Evolutionary conservation across 2,888 invertebrate species (phyloP).

Genomic region (Pachydiplax longipennis): DNA sequence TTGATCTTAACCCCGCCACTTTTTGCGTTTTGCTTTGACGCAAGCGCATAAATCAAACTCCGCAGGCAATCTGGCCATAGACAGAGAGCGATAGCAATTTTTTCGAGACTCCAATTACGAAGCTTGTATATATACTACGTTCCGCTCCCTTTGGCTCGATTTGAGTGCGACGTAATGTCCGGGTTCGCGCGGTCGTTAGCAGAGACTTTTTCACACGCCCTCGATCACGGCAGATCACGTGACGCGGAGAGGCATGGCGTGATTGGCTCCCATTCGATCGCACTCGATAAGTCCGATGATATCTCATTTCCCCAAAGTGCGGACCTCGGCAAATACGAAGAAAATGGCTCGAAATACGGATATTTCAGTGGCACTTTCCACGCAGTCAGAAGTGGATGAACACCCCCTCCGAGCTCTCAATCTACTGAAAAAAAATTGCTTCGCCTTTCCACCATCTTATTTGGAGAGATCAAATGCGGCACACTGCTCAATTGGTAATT

Average conservation of each 20-base stretch:
- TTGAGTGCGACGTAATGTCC: neutral
- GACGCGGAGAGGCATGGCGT: slow-evolving; percentile 17
- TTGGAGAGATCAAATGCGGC: neutral
- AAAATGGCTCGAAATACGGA: neutral
- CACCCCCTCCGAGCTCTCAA: neutral
- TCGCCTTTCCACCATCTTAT: neutral
- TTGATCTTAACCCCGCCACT: neutral
- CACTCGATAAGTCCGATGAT: neutral
- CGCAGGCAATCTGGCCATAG: neutral
- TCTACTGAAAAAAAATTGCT: neutral
- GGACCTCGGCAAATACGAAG: slow-evolving; percentile 15
- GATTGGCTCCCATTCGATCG: slow-evolving; percentile 14
- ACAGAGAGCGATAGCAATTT: neutral
- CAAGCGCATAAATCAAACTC: neutral
- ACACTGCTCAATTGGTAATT: too few species aligned
- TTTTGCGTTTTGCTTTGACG: neutral
- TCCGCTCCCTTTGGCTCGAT: slow-evolving; percentile 21
- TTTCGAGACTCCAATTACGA: slow-evolving; percentile 33
- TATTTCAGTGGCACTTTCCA: neutral
- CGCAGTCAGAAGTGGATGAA: neutral
- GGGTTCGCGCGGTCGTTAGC: slow-evolving; percentile 22
- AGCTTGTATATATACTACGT: neutral
- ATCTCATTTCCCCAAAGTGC: neutral
- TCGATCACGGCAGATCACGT: slow-evolving; percentile 32
- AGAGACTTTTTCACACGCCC: slow-evolving; percentile 28